Evolutionary conservation across 2,888 invertebrate species (phyloP).

Genomic region (Drosophila aldrichi): DNA sequence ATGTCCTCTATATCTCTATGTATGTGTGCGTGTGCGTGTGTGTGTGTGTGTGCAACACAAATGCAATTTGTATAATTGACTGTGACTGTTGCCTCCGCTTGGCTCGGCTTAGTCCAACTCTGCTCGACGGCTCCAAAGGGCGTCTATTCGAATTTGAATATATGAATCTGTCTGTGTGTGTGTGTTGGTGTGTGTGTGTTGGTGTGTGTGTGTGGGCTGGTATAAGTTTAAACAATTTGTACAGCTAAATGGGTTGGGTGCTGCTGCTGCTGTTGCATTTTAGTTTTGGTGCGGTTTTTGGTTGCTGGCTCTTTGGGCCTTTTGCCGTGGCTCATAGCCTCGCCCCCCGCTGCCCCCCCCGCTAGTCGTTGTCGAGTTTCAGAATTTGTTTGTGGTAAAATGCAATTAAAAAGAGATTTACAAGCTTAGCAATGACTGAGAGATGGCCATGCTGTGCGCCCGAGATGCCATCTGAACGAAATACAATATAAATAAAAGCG

Average conservation of each 20-base stretch:
- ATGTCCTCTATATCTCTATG: conserved; percentile 6
- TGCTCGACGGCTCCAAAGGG: conserved; percentile 23
- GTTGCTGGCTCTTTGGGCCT: conserved; percentile 27
- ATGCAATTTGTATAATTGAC: conserved; percentile 81
- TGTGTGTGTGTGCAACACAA: conserved; percentile 48
- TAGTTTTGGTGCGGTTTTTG: conserved; percentile 67
- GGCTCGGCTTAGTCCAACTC: conserved; percentile 21
- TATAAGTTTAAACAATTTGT: conserved; percentile 73
- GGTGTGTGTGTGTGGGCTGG: conserved; percentile 18
- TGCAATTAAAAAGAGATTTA: conserved; percentile 79
- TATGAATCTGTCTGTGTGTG: conserved; percentile 6
- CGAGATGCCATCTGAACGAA: conserved; percentile 20
- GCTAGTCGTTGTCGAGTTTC: conserved; percentile 43
- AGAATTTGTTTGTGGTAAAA: conserved; percentile 77
- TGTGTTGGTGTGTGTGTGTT: background rate
- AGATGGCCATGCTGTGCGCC: conserved; percentile 9
- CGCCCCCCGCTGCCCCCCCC: too few relatives aligned
- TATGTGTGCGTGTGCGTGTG: background rate
- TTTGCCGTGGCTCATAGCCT: conserved; percentile 23
- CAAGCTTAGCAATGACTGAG: conserved; percentile 51
- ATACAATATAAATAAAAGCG: conserved; percentile 36
- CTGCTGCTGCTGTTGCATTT: conserved; percentile 38
- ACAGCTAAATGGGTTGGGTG: conserved; percentile 31
- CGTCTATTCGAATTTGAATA: conserved; percentile 55
- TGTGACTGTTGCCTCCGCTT: conserved; percentile 65